Base-by-base conservation (phyloP, 2,797 vertebrate species). In the Schizothorax lantsangensis region DNA sequence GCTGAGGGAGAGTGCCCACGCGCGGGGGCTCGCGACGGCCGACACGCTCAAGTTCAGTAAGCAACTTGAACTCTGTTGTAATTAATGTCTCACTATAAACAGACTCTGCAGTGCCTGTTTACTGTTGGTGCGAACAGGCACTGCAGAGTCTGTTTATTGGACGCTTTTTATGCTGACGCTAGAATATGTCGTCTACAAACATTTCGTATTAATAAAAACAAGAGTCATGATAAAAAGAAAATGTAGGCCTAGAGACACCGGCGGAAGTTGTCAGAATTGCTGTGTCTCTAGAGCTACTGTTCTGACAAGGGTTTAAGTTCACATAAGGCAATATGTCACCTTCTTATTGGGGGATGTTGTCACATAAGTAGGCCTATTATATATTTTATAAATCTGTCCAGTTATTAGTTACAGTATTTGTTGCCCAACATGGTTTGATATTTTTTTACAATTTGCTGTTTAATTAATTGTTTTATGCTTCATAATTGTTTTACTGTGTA, bases 81-180 rank as follows among this genome's bases (percentile, higher is more conserved):
- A 93, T 94, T 91, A 26, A 33, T 8, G 30, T 45, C 43, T 9
- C 43, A 45, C 43, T 3, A 45, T 11, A 45, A 45, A 45, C 43
- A 10, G 43, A 11, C 43, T 45, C 43, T 11, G 43, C 43, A 10
- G 9, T 11, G 43, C 43, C 10, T 45, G 40, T 43, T 10, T 43
- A 43, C 40, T 43, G 40, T 43, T 43, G 40, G 40, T 43, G 9
- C 40, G 40, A 43, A 10, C 57, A 21, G 15, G 2, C 38, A 11
- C 14, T 64, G 38, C 8, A 2, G 23, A 79, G 57, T 62, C 30
- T 38, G 52, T n/a, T 14, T 59, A 40, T 40, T 2, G 0, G n/a
- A 64, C 40, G 26, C n/a, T 10, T 43, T 43, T 17, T 43, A 43
- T 64, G 38, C 14, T 64, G n/a, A 64, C n/a, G 78, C 15, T 11